Evolutionary conservation across 2,113 vertebrate species (phyloP), one percentile per base, ranked within the genome.

Genomic region (Leptodactylus fuscus): DNA sequence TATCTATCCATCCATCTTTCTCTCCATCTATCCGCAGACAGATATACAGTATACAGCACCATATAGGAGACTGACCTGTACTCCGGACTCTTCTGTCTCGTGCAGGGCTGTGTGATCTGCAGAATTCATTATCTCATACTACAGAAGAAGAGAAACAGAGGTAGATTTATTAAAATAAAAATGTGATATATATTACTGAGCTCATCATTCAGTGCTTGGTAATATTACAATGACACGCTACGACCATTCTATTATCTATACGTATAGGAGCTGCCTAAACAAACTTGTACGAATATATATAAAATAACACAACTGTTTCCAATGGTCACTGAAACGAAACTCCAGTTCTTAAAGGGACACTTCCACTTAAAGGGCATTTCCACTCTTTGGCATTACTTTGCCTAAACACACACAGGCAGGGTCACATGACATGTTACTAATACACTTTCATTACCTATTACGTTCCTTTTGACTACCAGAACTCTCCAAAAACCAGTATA

Each of bases 41-140:
- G n/a, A n/a, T 9, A 44, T 44, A 49, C 46, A 49, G 46, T 49
- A 13, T 13, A 11, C n/a, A n/a, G n/a, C n/a, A n/a, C n/a, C n/a
- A 49, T 49, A 49, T 44, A 15, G 1, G 15, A 18, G 29, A 67
- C 62, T 73, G 5, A 73, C 70, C 70, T 46, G 70, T 44, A 46
- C n/a, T 41, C 4, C n/a, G 12, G 38, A 18, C 22, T 48, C 44
- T 44, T 75, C 51, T 5, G 36, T 79, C 34, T 58, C 20, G 6
- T 6, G 4, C 16, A 13, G 32, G 34, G 20, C 0, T 20, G 60
- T 51, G n/a, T 16, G 32, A 4, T 36, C 76, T 16, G 20, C 32
- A 41, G 49, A 41, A 41, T 79, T 38, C 32, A 58, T 4, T 2
- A 58, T 60, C n/a, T 79, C 76, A n/a, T 60, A 41, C 76, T 79